These are phyloP conservation scores for Sebastes iracundus DNA, from an alignment of 2,797 vertebrate genomes.

Conservation along the genomic window DNA sequence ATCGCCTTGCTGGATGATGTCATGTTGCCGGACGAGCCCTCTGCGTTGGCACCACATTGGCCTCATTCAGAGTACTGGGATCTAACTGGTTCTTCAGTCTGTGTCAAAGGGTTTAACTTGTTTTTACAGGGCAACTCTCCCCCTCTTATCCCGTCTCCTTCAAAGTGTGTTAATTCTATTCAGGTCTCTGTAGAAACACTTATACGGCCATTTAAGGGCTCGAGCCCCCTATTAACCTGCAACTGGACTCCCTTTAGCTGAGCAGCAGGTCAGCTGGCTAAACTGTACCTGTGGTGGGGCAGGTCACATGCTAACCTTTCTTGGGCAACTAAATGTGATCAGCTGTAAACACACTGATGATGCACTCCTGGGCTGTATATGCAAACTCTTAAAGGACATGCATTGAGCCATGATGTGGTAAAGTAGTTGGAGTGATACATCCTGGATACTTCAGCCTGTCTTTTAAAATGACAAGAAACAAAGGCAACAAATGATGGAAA, in stretches of 20 bases:
- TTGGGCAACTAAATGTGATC: conserved; percentile 9
- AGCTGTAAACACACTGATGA: conserved; percentile 16
- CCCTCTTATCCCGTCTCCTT: conserved; percentile 26
- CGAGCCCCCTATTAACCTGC: conserved; percentile 62
- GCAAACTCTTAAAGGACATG: not conserved
- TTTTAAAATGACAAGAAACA: conserved; percentile 1
- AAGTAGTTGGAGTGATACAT: not conserved
- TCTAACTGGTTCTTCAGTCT: not conserved
- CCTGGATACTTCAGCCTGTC: not conserved
- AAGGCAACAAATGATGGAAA: conserved; percentile 5
- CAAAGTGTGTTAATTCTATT: conserved; percentile 49
- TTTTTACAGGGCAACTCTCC: conserved; percentile 34
- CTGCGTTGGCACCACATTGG: not conserved
- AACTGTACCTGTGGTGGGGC: conserved; percentile 28
- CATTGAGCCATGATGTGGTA: not conserved
- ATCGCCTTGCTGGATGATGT: not conserved
- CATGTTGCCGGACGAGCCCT: not conserved
- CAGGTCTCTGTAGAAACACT: conserved; percentile 46
- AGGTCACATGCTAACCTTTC: conserved; percentile 47
- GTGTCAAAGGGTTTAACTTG: conserved; percentile 49
- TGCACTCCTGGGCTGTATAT: not conserved
- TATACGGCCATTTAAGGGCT: conserved; percentile 46
- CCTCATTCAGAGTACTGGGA: not conserved
- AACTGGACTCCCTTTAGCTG: conserved; percentile 29
- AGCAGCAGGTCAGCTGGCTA: conserved; percentile 35